Evolutionary conservation across 2,888 invertebrate genomes (phyloP).

Genomic region (Orthonevra nobilis): DNA sequence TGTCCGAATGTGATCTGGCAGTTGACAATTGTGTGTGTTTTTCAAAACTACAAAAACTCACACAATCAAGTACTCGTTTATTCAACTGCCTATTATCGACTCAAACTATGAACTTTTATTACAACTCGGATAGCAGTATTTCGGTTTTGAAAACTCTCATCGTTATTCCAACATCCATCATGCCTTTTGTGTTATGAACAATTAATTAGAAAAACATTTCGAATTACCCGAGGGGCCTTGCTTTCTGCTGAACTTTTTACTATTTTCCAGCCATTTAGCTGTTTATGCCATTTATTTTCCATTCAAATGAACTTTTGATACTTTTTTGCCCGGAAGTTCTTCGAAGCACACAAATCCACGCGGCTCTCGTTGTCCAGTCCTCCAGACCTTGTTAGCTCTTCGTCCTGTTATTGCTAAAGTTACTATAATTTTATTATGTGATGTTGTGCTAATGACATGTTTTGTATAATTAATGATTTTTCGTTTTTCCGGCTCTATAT

Average conservation of each 20-base stretch:
- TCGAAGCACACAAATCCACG: background rate
- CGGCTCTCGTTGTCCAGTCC: background rate
- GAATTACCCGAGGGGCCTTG: background rate
- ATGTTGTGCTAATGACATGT: slow-evolving; percentile 69
- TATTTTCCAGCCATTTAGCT: slow-evolving; percentile 16
- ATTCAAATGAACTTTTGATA: slow-evolving; percentile 40
- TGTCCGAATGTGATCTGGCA: no score
- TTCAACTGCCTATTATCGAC: no score
- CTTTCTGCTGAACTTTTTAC: slow-evolving; percentile 24
- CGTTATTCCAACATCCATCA: slow-evolving; percentile 5
- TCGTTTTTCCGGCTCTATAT: slow-evolving; percentile 45
- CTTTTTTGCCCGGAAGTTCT: slow-evolving; percentile 3
- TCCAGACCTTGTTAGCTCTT: background rate
- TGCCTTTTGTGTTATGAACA: slow-evolving; percentile 14
- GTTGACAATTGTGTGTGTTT: no score
- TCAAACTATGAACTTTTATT: background rate
- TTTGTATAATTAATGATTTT: slow-evolving; percentile 67
- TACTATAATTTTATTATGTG: slow-evolving; percentile 66
- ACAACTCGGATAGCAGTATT: background rate
- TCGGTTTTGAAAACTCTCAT: background rate
- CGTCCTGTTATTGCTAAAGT: slow-evolving; percentile 64
- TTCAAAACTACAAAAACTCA: no score
- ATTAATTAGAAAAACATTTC: slow-evolving; percentile 37
- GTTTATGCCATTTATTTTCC: slow-evolving; percentile 15
- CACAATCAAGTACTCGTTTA: no score